Evolutionary conservation across 2,888 invertebrate species (phyloP), one percentile per base, ranked within the genome.

Genomic region (Drosophila parthenogenetica): DNA sequence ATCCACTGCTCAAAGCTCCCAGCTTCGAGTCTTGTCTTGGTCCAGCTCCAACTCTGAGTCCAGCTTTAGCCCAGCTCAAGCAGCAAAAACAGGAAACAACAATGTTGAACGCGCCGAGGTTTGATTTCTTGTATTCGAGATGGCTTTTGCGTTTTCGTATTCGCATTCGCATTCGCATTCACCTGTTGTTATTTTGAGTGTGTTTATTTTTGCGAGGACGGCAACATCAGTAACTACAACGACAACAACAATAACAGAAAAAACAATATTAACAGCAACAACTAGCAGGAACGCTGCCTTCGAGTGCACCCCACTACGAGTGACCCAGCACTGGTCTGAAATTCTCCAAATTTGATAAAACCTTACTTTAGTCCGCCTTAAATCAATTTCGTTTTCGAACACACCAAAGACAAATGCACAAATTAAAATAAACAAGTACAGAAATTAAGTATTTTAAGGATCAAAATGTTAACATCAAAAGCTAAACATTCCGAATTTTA

Each of bases 161-260:
- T 51, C 50, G 57, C 40, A 55, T 63, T 80, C 51, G 73, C 45
- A 68, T 66, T 78, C 86, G 87, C 81, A 82, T 85, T 85, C 87
- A 87, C 84, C 84, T 85, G 84, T 82, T 85, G 82, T 78, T 82
- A 76, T 82, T 80, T 86, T 72, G 55, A 86, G 74, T 72, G 68
- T 72, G 66, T 68, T 83, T 79, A 71, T 79, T 79, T 84, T 74
- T 74, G 66, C 60, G 74, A 53, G 71, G 79, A 73, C 69, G 50
- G 61, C 58, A 68, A 70, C 17, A 35, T 35, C 22, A 32, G 74
- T 62, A 60, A 73, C 61, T 60, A 69, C 54, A 29, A 42, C 63
- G 46, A 54, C 67, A 67, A 64, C 49, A 67, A 70, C 42, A 59
- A 57, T 8, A 46, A 14, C 67, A 35, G 4, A 13, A 13, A 35